Evolutionary conservation across 2,113 vertebrate genomes (phyloP).

Genomic region (Stigmatopora nigra): DNA sequence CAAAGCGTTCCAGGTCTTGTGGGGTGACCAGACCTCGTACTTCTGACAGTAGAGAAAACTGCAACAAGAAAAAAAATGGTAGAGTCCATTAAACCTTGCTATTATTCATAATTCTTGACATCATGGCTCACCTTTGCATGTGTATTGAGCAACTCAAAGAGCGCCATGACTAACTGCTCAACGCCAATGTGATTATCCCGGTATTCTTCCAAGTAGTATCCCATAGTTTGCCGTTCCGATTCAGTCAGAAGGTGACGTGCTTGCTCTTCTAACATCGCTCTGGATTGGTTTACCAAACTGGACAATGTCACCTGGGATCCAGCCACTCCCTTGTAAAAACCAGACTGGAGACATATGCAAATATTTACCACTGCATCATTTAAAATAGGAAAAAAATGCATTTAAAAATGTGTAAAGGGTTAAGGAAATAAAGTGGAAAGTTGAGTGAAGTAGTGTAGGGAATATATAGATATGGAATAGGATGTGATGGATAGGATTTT

Average conservation of each 20-base stretch:
- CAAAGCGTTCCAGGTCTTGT: constrained; percentile 87
- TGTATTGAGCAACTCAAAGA: constrained; percentile 94
- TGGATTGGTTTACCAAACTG: constrained; percentile 88
- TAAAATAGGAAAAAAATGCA: not conserved
- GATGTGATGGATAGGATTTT: not conserved
- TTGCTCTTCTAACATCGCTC: constrained; percentile 87
- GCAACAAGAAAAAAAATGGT: constrained; percentile 6
- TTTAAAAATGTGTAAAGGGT: no score
- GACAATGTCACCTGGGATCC: constrained; percentile 93
- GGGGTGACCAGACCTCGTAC: constrained; percentile 81
- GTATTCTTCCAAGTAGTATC: constrained; percentile 93
- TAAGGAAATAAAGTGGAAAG: not conserved
- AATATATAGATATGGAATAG: not conserved
- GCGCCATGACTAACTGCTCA: constrained; percentile 84
- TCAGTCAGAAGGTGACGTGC: constrained; percentile 84
- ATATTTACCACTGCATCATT: not conserved
- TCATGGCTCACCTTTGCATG: constrained; percentile 80
- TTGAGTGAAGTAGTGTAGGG: not conserved
- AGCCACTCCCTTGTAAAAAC: constrained; percentile 86
- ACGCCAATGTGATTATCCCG: constrained; percentile 79
- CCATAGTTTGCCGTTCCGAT: constrained; percentile 83
- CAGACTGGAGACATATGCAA: constrained; percentile 59
- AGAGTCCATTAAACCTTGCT: no score
- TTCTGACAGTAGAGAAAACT: constrained; percentile 93
- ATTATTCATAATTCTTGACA: no score